Evolutionary conservation across 2,113 vertebrate species (phyloP).

Genomic region (Amblyopsis rosae): DNA sequence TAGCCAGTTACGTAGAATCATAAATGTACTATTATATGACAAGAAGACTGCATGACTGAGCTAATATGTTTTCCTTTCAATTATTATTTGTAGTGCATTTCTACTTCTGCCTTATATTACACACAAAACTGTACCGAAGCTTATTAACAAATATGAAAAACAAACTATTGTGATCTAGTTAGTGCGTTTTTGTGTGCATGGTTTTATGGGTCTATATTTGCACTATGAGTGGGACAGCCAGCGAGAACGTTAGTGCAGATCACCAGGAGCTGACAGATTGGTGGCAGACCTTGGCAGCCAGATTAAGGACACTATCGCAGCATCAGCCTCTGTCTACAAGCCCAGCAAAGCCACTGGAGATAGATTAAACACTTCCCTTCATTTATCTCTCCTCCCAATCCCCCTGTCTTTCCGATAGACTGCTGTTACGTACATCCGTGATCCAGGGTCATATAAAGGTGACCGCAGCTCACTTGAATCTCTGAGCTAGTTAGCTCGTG

Average conservation of each 20-base stretch:
- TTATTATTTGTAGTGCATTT: too few species aligned
- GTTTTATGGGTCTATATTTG: not conserved
- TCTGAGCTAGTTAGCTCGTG: too few species aligned
- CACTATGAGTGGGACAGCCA: not conserved
- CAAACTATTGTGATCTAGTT: not conserved
- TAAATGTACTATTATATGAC: too few species aligned
- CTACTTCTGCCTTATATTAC: not conserved
- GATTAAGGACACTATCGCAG: slow-evolving; percentile 65
- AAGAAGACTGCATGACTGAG: too few species aligned
- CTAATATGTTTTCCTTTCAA: too few species aligned
- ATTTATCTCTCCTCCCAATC: slow-evolving; percentile 48
- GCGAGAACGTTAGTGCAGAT: slow-evolving; percentile 16
- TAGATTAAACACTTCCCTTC: slow-evolving; percentile 48
- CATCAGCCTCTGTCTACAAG: slow-evolving; percentile 52
- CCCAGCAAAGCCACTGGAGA: slow-evolving; percentile 42
- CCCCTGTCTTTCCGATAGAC: slow-evolving; percentile 33
- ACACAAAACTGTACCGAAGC: not conserved
- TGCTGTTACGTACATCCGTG: slow-evolving; percentile 17
- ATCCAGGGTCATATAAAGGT: slow-evolving; percentile 29
- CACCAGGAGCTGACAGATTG: slow-evolving; percentile 63
- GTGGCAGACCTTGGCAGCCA: slow-evolving; percentile 58
- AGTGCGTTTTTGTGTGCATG: not conserved
- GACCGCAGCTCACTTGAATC: not conserved
- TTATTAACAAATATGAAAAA: too few species aligned
- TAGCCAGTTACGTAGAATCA: too few species aligned